phyloP scores from a whole-genome alignment of 1,140 invertebrate species.

The Meloidogyne floridensis region DNA sequence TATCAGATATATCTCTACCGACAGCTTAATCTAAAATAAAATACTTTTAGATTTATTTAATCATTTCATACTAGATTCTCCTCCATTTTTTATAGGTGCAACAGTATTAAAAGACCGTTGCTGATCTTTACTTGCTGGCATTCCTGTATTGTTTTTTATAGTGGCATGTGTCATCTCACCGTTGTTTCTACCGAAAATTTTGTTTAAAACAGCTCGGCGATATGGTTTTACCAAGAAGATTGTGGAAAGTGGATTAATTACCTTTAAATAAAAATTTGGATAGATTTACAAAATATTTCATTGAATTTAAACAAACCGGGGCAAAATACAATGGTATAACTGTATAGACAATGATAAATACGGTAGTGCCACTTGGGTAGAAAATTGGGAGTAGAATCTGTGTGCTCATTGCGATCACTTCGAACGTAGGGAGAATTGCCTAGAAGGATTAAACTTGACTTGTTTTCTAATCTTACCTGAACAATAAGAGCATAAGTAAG shows the following conservation, averaged over 20 bases:
- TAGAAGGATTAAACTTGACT: background rate
- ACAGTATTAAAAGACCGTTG: background rate
- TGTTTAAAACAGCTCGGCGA: constrained; percentile 21
- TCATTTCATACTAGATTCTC: background rate
- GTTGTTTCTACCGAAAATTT: background rate
- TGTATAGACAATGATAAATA: constrained; percentile 23
- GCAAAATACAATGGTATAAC: constrained; percentile 28
- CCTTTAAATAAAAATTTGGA: constrained; percentile 8
- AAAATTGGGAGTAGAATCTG: constrained; percentile 28
- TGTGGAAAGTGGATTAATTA: constrained; percentile 23
- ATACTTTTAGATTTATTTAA: background rate
- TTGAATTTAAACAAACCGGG: background rate
- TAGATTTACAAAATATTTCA: too few relatives aligned
- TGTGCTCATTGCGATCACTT: constrained; percentile 20
- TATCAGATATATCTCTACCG: too few relatives aligned
- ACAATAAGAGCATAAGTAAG: constrained; percentile 27
- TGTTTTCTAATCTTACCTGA: background rate
- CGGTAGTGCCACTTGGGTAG: constrained; percentile 22
- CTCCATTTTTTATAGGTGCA: background rate
- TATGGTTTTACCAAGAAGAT: constrained; percentile 27
- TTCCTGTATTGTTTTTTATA: background rate
- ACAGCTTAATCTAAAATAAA: background rate
- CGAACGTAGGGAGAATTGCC: constrained; percentile 27
- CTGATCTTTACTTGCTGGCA: background rate
- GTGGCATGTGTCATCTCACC: background rate